phyloP scores from a whole-genome alignment of 1,140 invertebrate genomes.

The Drosophila burlai region DNA sequence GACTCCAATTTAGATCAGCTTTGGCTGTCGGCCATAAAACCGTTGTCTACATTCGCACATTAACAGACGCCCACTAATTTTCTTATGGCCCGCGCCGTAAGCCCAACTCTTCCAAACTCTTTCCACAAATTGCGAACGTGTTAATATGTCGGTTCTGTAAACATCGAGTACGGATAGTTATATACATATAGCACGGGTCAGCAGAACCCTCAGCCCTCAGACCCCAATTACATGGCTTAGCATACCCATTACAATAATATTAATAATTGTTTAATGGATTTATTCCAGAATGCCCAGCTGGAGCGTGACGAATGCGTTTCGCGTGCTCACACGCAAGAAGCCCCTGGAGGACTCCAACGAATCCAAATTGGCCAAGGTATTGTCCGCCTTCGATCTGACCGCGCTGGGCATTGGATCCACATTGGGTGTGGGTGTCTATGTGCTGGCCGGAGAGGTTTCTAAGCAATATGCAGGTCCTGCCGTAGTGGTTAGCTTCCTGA shows the following conservation, averaged over 20 bases:
- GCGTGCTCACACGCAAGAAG: constrained; percentile 76
- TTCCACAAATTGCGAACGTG: constrained; percentile 61
- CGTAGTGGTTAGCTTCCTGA: constrained; percentile 94
- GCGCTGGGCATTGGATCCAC: constrained; percentile 94
- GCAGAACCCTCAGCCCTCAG: constrained; percentile 29
- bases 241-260: constrained; percentile 18
- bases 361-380: constrained; percentile 90
- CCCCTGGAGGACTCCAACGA: constrained; percentile 82
- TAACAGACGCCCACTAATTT: constrained; percentile 72
- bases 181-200: constrained; percentile 49
- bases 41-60: constrained; percentile 61
- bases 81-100: constrained; percentile 47
- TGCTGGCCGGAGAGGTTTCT: constrained; percentile 95
- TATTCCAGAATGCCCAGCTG: constrained; percentile 74
- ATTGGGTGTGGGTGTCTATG: constrained; percentile 96
- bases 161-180: constrained; percentile 53
- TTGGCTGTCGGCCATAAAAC: constrained; percentile 35
- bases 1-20: constrained; percentile 56
- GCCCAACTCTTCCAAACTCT: constrained; percentile 45
- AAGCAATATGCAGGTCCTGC: constrained; percentile 93
- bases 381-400: constrained; percentile 92
- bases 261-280: constrained; percentile 26
- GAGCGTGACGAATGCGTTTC: constrained; percentile 70
- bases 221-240: constrained; percentile 18
- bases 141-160: constrained; percentile 73